Conservation (phyloP, 2,797 vertebrate species). For the Fratercula arctica region DNA sequence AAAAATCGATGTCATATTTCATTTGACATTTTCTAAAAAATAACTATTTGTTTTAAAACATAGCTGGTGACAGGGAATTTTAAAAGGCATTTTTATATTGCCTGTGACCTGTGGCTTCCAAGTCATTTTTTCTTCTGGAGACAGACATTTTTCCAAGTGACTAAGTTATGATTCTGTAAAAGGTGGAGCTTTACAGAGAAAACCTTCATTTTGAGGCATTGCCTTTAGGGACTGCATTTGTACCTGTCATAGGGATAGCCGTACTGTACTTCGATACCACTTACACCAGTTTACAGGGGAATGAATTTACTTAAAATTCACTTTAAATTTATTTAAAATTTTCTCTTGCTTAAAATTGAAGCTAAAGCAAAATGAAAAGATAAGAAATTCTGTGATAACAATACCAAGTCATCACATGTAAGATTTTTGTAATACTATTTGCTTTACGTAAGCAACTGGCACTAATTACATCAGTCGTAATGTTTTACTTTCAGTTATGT, state of each 20-base stretch:
- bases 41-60: not conserved
- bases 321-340: not conserved
- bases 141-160: not conserved
- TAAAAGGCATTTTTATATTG: not conserved
- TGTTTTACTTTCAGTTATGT: not conserved
- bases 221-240: not conserved
- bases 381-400: not conserved
- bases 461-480: not conserved
- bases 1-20: not conserved
- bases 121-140: not conserved
- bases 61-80: not conserved
- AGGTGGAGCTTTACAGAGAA: not conserved
- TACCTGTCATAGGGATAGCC: not conserved
- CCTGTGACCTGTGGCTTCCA: not conserved
- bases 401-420: not conserved
- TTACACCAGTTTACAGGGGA: not conserved
- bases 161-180: not conserved
- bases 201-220: not conserved
- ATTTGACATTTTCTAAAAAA: not conserved
- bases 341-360: not conserved
- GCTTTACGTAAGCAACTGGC: not conserved
- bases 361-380: not conserved
- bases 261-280: not conserved
- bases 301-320: not conserved
- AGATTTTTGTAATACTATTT: not conserved